These are phyloP conservation scores for Euura lappo DNA, from an alignment of 1,140 invertebrate genomes.

Conservation along the genomic window DNA sequence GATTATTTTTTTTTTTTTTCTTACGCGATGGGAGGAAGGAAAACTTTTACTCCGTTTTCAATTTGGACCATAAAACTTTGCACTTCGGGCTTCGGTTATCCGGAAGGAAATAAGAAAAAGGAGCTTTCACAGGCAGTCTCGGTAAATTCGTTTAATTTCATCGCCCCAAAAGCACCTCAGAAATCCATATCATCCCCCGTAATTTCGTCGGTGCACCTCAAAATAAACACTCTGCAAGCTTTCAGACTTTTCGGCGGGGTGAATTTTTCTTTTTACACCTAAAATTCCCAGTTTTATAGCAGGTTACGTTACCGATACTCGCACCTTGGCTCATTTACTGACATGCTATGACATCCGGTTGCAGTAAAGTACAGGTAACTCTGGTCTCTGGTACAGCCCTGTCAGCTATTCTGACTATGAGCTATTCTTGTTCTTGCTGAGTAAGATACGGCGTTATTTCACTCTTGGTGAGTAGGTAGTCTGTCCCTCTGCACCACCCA, in stretches of 20 bases:
- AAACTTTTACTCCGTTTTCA: neutral
- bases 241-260: neutral
- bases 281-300: too few species aligned
- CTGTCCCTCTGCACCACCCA: too few species aligned
- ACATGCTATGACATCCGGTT: too few species aligned
- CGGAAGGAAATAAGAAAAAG: too few species aligned
- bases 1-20: slow-evolving; percentile 22
- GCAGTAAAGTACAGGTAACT: neutral
- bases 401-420: neutral
- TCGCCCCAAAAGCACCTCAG: neutral
- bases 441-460: neutral
- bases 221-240: neutral
- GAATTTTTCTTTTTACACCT: too few species aligned
- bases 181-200: neutral
- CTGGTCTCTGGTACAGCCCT: neutral
- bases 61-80: neutral
- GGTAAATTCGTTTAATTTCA: neutral
- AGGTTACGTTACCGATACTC: too few species aligned
- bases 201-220: neutral
- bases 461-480: too few species aligned
- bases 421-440: neutral
- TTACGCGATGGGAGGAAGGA: neutral
- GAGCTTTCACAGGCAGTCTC: neutral
- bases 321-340: too few species aligned
- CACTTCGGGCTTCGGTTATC: neutral